Percentiles rank a stretch among this genome's conserved stretches.
phyloP scores from a whole-genome alignment of 2,797 vertebrate genomes.

The Denticeps clupeoides region DNA sequence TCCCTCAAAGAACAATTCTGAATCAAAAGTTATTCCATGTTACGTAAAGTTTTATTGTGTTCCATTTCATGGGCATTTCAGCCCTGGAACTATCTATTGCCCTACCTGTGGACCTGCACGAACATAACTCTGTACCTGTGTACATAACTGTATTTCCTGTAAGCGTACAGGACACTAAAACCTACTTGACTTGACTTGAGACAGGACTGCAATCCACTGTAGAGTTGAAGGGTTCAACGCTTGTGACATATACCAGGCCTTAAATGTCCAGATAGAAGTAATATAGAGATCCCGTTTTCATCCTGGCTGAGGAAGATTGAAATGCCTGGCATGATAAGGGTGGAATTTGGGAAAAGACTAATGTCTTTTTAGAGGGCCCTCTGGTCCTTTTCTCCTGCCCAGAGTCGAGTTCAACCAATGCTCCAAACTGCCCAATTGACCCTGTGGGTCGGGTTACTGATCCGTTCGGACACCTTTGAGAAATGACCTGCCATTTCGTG shows the following conservation, averaged over 20 bases:
- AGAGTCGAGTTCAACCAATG: neutral
- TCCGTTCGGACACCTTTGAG: conserved; percentile 4
- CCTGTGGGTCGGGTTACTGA: neutral
- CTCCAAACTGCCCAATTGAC: neutral
- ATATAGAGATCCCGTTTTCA: neutral
- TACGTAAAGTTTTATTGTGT: too few relatives aligned
- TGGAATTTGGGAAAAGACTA: neutral
- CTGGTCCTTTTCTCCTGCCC: neutral
- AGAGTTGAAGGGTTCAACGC: too few relatives aligned
- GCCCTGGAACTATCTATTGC: too few relatives aligned
- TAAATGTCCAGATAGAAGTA: neutral
- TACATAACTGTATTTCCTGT: too few relatives aligned
- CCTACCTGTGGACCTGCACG: too few relatives aligned
- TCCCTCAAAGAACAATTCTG: too few relatives aligned
- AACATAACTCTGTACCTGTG: too few relatives aligned
- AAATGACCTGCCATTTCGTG: conserved; percentile 5
- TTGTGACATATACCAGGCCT: neutral
- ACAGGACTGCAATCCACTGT: too few relatives aligned
- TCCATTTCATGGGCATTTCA: too few relatives aligned
- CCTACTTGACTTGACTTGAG: too few relatives aligned
- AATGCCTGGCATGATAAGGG: neutral
- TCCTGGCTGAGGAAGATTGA: neutral
- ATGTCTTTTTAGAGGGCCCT: neutral
- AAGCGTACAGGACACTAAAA: too few relatives aligned
- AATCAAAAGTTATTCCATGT: too few relatives aligned